These are phyloP conservation scores for Perca flavescens DNA, from an alignment of 2,113 vertebrate species.

Conservation along the genomic window DNA sequence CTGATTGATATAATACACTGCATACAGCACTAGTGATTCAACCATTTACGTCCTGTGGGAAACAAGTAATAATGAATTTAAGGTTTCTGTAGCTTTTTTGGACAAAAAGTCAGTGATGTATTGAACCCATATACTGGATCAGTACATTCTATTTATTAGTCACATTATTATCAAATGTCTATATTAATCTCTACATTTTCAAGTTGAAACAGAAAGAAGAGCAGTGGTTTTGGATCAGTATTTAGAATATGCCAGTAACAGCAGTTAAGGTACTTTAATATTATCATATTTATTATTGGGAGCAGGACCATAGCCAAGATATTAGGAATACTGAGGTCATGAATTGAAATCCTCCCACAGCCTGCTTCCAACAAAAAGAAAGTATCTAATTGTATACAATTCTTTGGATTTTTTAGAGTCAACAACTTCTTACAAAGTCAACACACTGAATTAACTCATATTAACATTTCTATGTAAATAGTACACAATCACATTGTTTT, in stretches of 20 bases:
- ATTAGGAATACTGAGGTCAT: not conserved
- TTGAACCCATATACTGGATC: not conserved
- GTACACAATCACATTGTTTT: not conserved
- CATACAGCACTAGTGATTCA: slow-evolving; percentile 5
- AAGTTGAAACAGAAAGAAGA: not conserved
- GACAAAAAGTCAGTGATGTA: not conserved
- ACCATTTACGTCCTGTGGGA: not conserved
- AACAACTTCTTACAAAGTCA: not conserved
- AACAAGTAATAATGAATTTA: not conserved
- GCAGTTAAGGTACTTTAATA: not conserved
- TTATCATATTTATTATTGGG: not conserved
- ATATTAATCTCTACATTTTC: not conserved
- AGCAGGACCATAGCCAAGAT: not conserved
- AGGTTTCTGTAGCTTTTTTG: not conserved
- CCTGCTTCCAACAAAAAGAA: not conserved
- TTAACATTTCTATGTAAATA: not conserved
- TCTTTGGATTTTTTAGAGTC: not conserved
- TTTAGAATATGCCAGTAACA: not conserved
- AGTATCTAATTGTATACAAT: not conserved
- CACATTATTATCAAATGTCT: not conserved
- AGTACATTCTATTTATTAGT: not conserved
- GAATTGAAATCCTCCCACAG: not conserved
- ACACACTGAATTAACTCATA: not conserved
- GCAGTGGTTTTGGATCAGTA: not conserved
- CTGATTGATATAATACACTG: slow-evolving; percentile 19